Evolutionary conservation across 1,140 invertebrate genomes (phyloP).

Genomic region (Drosophila carrolli): DNA sequence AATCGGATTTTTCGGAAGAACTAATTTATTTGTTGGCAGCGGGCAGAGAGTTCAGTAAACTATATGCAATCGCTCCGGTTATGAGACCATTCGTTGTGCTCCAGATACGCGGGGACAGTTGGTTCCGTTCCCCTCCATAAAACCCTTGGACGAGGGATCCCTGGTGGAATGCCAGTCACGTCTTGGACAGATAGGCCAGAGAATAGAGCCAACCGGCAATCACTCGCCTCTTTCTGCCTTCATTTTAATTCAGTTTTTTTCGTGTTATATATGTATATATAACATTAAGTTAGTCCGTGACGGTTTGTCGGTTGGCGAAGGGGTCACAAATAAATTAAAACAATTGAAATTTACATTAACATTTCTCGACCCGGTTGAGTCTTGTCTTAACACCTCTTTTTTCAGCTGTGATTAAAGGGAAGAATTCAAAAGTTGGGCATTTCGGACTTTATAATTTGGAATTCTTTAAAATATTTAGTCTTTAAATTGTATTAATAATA

Average conservation of each 20-base stretch:
- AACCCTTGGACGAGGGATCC: slow-evolving; percentile 21
- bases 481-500: no score
- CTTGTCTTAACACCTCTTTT: slow-evolving; percentile 27
- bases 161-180: slow-evolving; percentile 62
- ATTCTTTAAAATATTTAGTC: no score
- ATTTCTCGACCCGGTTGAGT: slow-evolving; percentile 17
- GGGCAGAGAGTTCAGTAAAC: slow-evolving; percentile 62
- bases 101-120: slow-evolving; percentile 55
- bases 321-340: slow-evolving; percentile 61
- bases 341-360: slow-evolving; percentile 63
- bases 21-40: slow-evolving; percentile 51
- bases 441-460: background rate
- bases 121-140: slow-evolving; percentile 45
- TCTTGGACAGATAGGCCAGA: slow-evolving; percentile 47
- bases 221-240: slow-evolving; percentile 27
- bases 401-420: slow-evolving; percentile 4
- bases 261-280: slow-evolving; percentile 22
- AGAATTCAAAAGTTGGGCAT: background rate
- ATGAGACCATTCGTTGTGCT: slow-evolving; percentile 71
- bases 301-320: slow-evolving; percentile 18
- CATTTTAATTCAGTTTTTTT: slow-evolving; percentile 44
- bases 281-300: slow-evolving; percentile 44
- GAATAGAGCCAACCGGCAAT: slow-evolving; percentile 50
- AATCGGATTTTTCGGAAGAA: slow-evolving; percentile 16
- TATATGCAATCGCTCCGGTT: slow-evolving; percentile 48